These are phyloP conservation scores for Sebastes fasciatus DNA, from an alignment of 2,113 vertebrate species.

Conservation along the genomic window DNA sequence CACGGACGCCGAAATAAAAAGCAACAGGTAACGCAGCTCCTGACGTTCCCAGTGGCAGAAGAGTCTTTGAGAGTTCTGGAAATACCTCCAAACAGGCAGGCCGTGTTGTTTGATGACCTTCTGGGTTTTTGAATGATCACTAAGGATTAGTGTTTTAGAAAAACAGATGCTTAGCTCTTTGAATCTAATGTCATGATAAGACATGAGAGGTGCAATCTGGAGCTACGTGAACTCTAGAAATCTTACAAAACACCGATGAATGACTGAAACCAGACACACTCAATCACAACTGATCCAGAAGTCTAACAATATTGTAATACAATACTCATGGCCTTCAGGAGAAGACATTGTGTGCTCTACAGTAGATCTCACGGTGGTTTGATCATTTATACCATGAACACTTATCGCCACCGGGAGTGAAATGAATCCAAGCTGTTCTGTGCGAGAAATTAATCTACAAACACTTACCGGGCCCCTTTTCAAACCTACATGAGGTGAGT, in stretches of 20 bases:
- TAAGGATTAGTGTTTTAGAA: too few relatives aligned
- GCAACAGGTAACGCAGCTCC: too few relatives aligned
- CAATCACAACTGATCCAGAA: too few relatives aligned
- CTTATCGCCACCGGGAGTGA: neutral
- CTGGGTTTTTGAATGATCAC: too few relatives aligned
- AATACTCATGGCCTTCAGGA: too few relatives aligned
- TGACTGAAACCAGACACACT: too few relatives aligned
- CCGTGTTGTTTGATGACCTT: neutral
- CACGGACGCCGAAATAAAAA: too few relatives aligned
- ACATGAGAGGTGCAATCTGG: neutral
- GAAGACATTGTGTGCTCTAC: neutral
- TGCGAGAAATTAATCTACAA: neutral
- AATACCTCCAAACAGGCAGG: neutral
- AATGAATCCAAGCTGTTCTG: conserved; percentile 4
- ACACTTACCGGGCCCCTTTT: neutral
- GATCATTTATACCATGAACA: neutral
- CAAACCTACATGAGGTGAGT: neutral
- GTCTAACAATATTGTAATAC: too few relatives aligned
- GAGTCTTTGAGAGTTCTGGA: neutral
- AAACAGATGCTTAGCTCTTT: neutral
- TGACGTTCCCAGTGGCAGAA: too few relatives aligned
- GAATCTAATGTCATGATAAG: neutral
- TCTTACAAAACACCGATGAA: neutral
- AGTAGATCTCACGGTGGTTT: neutral
- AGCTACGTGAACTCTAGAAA: too few relatives aligned